Evolutionary conservation across 2,797 vertebrate species (phyloP).

Genomic region (Sus cebifrons): DNA sequence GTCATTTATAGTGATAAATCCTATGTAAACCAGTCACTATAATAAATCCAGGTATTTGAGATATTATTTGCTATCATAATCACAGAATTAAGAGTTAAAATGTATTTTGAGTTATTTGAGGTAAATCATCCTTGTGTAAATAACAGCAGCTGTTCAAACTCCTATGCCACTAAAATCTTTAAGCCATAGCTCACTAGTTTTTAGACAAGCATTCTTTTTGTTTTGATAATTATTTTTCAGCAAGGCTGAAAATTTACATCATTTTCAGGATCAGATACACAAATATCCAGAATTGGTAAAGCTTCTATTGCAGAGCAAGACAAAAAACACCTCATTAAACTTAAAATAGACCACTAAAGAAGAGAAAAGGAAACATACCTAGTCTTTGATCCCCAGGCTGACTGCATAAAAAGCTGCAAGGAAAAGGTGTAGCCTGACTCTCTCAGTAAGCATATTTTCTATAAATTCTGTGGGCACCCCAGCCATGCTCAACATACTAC

Average conservation of each 20-base stretch:
- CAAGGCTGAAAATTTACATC: constrained; percentile 96
- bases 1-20: constrained; percentile 96
- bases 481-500: constrained; percentile 92
- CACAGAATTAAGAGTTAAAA: constrained; percentile 92
- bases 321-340: background rate
- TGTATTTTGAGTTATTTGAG: constrained; percentile 94
- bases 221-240: constrained; percentile 96
- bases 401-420: background rate
- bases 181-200: constrained; percentile 94
- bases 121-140: constrained; percentile 93
- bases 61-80: constrained; percentile 95
- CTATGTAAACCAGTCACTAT: constrained; percentile 93
- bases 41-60: constrained; percentile 95
- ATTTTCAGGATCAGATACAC: constrained; percentile 95
- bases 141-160: constrained; percentile 93
- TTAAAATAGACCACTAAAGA: background rate
- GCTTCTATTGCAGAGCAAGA: constrained; percentile 70
- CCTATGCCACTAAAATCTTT: constrained; percentile 92
- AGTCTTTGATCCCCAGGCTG: background rate
- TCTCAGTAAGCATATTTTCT: constrained; percentile 91
- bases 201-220: constrained; percentile 95
- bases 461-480: constrained; percentile 92
- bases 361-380: background rate
- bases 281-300: constrained; percentile 94
- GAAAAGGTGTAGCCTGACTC: background rate